phyloP scores from a whole-genome alignment of 2,113 vertebrate species.

The Panthera tigris region DNA sequence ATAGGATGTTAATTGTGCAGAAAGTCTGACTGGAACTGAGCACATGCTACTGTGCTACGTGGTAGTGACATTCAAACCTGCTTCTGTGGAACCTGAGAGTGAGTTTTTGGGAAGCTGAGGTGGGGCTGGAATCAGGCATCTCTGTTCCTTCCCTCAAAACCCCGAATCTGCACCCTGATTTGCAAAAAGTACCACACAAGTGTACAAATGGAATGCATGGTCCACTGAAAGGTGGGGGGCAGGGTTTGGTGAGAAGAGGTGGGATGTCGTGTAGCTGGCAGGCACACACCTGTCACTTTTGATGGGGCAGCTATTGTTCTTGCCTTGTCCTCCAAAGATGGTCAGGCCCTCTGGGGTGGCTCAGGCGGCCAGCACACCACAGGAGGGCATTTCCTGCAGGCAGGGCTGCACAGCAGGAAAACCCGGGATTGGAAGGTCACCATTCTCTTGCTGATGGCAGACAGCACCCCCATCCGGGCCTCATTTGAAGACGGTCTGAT shows the following conservation, averaged over 20 bases:
- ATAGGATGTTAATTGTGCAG: neutral
- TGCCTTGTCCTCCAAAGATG: neutral
- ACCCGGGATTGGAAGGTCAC: rapidly evolving
- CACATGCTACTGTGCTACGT: rapidly evolving
- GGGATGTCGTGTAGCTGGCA: neutral
- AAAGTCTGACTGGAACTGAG: neutral
- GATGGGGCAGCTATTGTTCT: neutral
- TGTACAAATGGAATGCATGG: neutral
- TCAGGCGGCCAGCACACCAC: neutral
- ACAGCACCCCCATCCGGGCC: neutral
- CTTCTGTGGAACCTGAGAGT: neutral
- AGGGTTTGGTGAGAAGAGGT: neutral
- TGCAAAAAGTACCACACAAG: neutral
- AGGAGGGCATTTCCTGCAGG: neutral
- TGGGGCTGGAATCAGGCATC: neutral
- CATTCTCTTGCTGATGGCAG: rapidly evolving
- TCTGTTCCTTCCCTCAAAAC: neutral
- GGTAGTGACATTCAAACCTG: neutral
- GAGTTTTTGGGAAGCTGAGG: neutral
- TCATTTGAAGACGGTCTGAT: rapidly evolving
- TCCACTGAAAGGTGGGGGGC: rapidly evolving
- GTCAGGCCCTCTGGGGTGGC: too few relatives aligned
- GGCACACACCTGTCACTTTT: neutral
- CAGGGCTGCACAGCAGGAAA: neutral
- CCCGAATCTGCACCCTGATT: neutral